Evolutionary conservation across 2,888 invertebrate species (phyloP).

Genomic region (Dicyrtomina minuta): DNA sequence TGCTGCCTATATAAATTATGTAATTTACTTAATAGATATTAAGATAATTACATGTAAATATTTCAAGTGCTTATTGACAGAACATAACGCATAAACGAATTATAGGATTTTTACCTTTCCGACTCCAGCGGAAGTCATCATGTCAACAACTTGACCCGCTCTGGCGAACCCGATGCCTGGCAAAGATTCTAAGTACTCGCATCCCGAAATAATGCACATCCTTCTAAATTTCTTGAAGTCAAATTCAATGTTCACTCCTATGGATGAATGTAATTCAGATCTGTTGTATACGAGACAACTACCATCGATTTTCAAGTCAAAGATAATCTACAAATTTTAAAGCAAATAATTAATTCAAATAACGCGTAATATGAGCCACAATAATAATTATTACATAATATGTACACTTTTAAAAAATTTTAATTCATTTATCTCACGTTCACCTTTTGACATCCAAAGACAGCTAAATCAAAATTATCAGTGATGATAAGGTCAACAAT

Average conservation of each 20-base stretch:
- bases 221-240: constrained; percentile 79
- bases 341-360: constrained; percentile 52
- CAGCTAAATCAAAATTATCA: constrained; percentile 93
- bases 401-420: too few species aligned
- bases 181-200: constrained; percentile 91
- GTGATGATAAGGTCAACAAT: constrained; percentile 90
- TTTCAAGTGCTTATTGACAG: too few species aligned
- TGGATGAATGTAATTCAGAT: constrained; percentile 68
- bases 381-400: neutral
- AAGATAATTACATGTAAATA: too few species aligned
- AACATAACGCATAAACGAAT: too few species aligned
- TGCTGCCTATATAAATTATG: too few species aligned
- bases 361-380: neutral
- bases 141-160: constrained; percentile 73
- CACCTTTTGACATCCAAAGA: constrained; percentile 94
- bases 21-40: too few species aligned
- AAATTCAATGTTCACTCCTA: constrained; percentile 68
- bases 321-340: constrained; percentile 69
- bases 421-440: neutral
- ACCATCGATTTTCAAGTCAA: constrained; percentile 86
- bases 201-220: constrained; percentile 97
- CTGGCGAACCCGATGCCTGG: constrained; percentile 91
- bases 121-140: constrained; percentile 72
- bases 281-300: constrained; percentile 77
- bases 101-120: constrained; percentile 69